Evolutionary conservation across 1,140 invertebrate genomes (phyloP), one percentile per base, ranked within the genome.

Genomic region (Lethocerus indicus): DNA sequence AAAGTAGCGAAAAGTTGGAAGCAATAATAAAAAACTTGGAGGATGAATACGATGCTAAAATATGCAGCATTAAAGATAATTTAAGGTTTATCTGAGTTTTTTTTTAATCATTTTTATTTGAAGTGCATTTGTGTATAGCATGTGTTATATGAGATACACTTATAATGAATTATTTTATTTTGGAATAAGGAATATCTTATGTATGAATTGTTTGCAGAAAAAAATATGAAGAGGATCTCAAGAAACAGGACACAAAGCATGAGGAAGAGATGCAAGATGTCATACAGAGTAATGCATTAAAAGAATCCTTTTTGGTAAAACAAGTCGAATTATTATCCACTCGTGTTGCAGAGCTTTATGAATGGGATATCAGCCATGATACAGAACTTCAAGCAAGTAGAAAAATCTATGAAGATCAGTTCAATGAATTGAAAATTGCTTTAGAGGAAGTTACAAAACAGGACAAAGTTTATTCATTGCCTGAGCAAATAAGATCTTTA

Each of bases 381-480:
- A 13, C 18, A 21, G 46, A 48, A 18, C 24, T 35, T 21, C 21
- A 48, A 20, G 18, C 24, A 1, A 35, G 23, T 13, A 18, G 28
- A 35, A 48, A 37, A 36, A 18, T 35, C 18, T 37, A 20, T 16
- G 46, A 48, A 48, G 23, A 39, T 20, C 16, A 39, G 23, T 39
- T 20, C 13, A 26, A 18, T 25, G 46, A 48, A 23, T 3, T 48
- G 46, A 35, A 28, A 14, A 35, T 12, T 20, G 24, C 27, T 35
- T n/a, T n/a, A 4, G 14, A 35, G 20, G 16, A 20, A 21, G 21
- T 48, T 4, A 21, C 32, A 6, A 5, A 1, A 7, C 27, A 37
- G 7, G 12, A 14, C 23, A 35, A 14, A 1, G 14, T n/a, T 7
- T 9, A 44, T 4, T 13, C 21, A 9, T 44, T 26, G 7, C 14